Evolutionary conservation across 1,140 invertebrate species (phyloP), one percentile per base, ranked within the genome.

Genomic region (Artemia franciscana): DNA sequence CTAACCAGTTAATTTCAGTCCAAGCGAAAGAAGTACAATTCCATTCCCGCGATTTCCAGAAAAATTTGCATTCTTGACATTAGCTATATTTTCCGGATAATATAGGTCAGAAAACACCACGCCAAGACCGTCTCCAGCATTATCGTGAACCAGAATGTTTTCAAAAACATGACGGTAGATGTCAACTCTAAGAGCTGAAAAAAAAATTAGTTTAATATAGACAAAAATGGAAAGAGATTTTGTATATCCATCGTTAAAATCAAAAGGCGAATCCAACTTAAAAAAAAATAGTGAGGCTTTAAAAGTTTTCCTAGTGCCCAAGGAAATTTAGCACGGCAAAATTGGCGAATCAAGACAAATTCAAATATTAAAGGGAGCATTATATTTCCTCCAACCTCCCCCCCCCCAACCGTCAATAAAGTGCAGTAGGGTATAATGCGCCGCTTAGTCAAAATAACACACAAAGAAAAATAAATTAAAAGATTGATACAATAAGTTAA

Each of bases 81-180:
- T 83, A 68, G 91, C 90, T 1, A 90, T 79, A 1, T 83, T 83
- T 70, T 90, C 88, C 7, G 85, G 81, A 2, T 84, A 84, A 73
- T 87, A 91, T 28, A 92, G 80, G 72, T 93, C 87, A 0, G 88
- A 88, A 71, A 91, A 93, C 21, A 91, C 73, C 28, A 94, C 79
- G 12, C 88, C 89, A 15, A 94, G 71, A 0, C 91, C 91, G 71
- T 92, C 88, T 69, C 89, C 84, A 25, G 84, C 80, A 72, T 92
- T 94, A 66, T 88, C 81, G 0, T 79, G 74, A 2, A 94, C 76
- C 67, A 80, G 79, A 4, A 94, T 79, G 66, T 86, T 85, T 69
- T 91, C 84, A 65, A 97, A 76, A 24, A 86, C 84, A 70, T 98
- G 92, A 61, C 87, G 81, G 60, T 91, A 88, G 73, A 97, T 94